Percentiles rank a stretch among this genome's conserved stretches.
Conservation (phyloP, 1,140 invertebrate genomes). For the Pseudomyrmex pallidus region DNA sequence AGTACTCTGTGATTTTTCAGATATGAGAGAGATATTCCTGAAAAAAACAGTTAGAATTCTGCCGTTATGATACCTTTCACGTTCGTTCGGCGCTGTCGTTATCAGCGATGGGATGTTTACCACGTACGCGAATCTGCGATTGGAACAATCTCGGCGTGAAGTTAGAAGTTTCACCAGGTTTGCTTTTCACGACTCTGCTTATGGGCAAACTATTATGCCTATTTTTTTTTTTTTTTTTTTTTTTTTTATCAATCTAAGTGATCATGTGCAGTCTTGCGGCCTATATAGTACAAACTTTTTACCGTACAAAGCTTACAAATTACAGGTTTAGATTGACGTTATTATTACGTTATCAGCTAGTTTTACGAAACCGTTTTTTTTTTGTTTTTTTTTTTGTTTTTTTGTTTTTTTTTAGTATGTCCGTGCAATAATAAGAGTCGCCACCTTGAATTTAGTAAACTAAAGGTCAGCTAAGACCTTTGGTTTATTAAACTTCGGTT, state of each 20-base stretch:
- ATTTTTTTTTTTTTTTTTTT: conserved; percentile 17
- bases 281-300: conserved; percentile 59
- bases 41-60: conserved; percentile 16
- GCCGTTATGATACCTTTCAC: conserved; percentile 37
- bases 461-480: neutral
- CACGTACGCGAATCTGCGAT: conserved; percentile 59
- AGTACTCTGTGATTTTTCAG: neutral
- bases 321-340: conserved; percentile 67
- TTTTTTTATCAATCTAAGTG: conserved; percentile 55
- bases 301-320: conserved; percentile 68
- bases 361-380: conserved; percentile 30
- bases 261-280: conserved; percentile 62
- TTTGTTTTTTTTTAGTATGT: conserved; percentile 13
- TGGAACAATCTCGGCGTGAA: conserved; percentile 67
- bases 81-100: neutral
- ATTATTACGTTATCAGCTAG: conserved; percentile 59
- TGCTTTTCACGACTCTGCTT: conserved; percentile 47
- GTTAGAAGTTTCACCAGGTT: conserved; percentile 38
- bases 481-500: conserved; percentile 22
- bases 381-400: neutral
- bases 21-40: neutral
- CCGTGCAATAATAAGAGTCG: neutral
- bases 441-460: conserved; percentile 29
- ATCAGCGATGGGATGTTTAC: conserved; percentile 47
- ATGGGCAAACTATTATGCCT: conserved; percentile 41